Base-by-base conservation (phyloP, 1,140 invertebrate species). In the Ceratosolen solmsi region DNA sequence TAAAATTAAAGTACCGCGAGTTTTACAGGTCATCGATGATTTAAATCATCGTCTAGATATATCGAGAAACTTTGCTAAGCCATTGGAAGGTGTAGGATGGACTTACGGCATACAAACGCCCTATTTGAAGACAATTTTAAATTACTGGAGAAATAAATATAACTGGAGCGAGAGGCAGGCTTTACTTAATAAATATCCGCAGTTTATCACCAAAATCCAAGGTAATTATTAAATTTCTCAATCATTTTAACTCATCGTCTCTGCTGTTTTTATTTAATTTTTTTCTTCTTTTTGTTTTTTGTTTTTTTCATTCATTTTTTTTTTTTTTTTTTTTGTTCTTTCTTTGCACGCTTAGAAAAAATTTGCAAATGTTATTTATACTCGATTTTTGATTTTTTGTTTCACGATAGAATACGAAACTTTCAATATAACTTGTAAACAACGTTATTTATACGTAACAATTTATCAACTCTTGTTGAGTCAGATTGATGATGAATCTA, bases 81-180 rank as follows among this genome's bases (percentile, higher is more conserved):
- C 94, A 8, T 86, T 96, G 9, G 92, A 95, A 88, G 92, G 92
- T 65, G 86, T 87, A 4, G 90, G 87, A 11, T 95, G 95, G 90
- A 91, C 90, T 83, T 96, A 96, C 86, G 96, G 96, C 5, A 93
- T 96, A 38, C 94, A 95, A 63, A 90, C 93, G 0, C 92, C 93
- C 1, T 93, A 93, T 36, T 87, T 96, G 0, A 92, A 93, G n/a
- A 91, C 92, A 73, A 89, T 96, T 13, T 85, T 95, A 1, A 89
- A 94, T 0, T 94, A 96, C 87, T 97, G 96, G 96, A 90, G 89
- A 51, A 94, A 92, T 9, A 93, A 95, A 70, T 97, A 96, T 86
- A 92, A 95, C 74, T 96, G 96, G 94, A 89, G 86, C 25, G 86
- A 95, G 77, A 90, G 95, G 36, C 94, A 95, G 86, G 89, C 89